Evolutionary conservation across 2,797 vertebrate species (phyloP), one percentile per base, ranked within the genome.

Genomic region (Mormyrops boulengeri): DNA sequence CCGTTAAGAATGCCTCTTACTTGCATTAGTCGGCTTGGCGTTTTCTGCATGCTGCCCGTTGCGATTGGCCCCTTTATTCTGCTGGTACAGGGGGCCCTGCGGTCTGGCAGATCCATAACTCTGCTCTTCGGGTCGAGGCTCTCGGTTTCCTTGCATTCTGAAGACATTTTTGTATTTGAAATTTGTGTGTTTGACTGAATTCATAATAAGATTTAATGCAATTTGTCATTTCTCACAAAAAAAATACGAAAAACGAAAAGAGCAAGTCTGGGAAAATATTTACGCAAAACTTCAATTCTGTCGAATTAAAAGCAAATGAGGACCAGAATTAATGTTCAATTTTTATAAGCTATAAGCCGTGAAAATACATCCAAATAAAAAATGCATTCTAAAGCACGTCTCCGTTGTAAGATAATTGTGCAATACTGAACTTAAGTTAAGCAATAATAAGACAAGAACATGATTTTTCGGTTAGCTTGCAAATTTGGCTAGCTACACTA

Each of bases 111-210:
- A 95, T 88, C 97, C 95, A 53, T 98, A 98, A 93, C 99, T 98
- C 90, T 98, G 97, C 90, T 97, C 97, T 88, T 97, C 97, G 90
- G 95, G 93, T 89, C 94, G 96, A 38, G 96, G 96, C 8, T 97
- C 97, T 94, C 98, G 94, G 94, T 96, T 98, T 92, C 97, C 97
- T 91, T 99, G 98, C 98, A 99, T 99, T 92, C 89, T 89, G 38
- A 44, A 69, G 4, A 22, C 26, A 57, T 52, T 44, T 38, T 19
- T 12, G 17, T 53, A 60, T 19, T 53, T 41, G 12, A 86, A 86
- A 86, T 86, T 5, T 53, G 49, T 2, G 14, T 19, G n/a, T 41
- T 87, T 9, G 6, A 87, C 50, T 57, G 9, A 60, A 57, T 87
- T 52, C 49, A 86, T 38, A 11, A 17, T 11, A 82, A 9, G 77